phyloP scores from a whole-genome alignment of 2,888 invertebrate species.

The Lasioglossum zephyrum region DNA sequence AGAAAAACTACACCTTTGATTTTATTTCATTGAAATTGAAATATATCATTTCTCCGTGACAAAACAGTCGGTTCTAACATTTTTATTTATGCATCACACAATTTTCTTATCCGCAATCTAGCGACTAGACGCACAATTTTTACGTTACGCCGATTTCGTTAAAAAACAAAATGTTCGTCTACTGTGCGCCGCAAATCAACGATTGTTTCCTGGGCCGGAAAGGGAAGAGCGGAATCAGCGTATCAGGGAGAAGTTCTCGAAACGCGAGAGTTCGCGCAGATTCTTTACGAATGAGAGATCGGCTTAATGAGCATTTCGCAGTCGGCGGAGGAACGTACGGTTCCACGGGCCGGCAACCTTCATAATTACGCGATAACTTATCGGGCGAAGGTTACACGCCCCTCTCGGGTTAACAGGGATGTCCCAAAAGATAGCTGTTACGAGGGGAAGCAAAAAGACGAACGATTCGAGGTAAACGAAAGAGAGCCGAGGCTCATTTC shows the following conservation, averaged over 20 bases:
- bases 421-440: constrained; percentile 29
- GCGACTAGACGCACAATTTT: not conserved
- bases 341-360: constrained; percentile 12
- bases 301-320: constrained; percentile 7
- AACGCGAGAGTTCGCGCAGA: not conserved
- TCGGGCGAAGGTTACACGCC: constrained; percentile 26
- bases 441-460: constrained; percentile 46
- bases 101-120: not conserved
- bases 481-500: constrained; percentile 67
- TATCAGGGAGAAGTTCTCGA: not conserved
- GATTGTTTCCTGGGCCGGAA: not conserved
- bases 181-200: not conserved
- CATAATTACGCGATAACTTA: constrained; percentile 60
- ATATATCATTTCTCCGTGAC: no score
- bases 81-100: not conserved
- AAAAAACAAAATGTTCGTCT: not conserved
- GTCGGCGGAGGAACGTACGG: not conserved
- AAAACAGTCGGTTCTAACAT: not conserved
- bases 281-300: constrained; percentile 10
- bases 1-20: no score
- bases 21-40: no score
- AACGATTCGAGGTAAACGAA: constrained; percentile 47
- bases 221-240: constrained; percentile 18
- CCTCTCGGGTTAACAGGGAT: not conserved
- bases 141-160: not conserved